Evolutionary conservation across 2,797 vertebrate species (phyloP), one percentile per base, ranked within the genome.

Genomic region (Schizopygopsis pylzovi): DNA sequence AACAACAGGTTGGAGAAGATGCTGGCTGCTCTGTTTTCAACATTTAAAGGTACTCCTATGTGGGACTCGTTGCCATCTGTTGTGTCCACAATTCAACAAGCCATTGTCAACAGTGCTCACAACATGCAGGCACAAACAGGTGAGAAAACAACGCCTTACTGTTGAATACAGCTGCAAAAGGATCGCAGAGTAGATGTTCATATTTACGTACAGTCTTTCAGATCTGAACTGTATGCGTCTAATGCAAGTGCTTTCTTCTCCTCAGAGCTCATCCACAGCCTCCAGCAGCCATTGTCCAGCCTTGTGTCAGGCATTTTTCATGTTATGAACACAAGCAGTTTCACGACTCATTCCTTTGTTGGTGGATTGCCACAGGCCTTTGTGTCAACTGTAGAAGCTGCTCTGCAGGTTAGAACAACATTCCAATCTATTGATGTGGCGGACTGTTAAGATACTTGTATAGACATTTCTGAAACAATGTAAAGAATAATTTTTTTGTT

Each of bases 401-500:
- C 86, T 72, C 41, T 91, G 45, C 92, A 96, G 94, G 95, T 96
- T 83, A 82, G 91, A 87, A 79, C n/a, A 3, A 16, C 28, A 25
- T 86, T 89, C 61, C 33, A 18, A 10, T 85, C 33, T 78, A 22
- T 13, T 71, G 61, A 39, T 43, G 20, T 85, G 20, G 20, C 4
- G 16, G 2, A 52, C 33, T 67, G n/a, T 68, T 15, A n/a, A 47
- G 4, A 67, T 16, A 47, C 20, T 39, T 33, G 12, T 20, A 43
- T 12, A 33, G 1, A 20, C 0, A 12, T 63, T 15, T 76, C 4
- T 10, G 16, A n/a, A 22, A 33, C 37, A 47, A 56, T 84, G 59
- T 77, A 54, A 37, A 3, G 41, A 70, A 85, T 65, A 16, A 20
- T 7, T 13, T 43, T 3, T n/a, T 59, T 33, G 7, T 41, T 39